Evolutionary conservation across 2,113 vertebrate species (phyloP), one percentile per base, ranked within the genome.

Genomic region (Lagenorhynchus albirostris): DNA sequence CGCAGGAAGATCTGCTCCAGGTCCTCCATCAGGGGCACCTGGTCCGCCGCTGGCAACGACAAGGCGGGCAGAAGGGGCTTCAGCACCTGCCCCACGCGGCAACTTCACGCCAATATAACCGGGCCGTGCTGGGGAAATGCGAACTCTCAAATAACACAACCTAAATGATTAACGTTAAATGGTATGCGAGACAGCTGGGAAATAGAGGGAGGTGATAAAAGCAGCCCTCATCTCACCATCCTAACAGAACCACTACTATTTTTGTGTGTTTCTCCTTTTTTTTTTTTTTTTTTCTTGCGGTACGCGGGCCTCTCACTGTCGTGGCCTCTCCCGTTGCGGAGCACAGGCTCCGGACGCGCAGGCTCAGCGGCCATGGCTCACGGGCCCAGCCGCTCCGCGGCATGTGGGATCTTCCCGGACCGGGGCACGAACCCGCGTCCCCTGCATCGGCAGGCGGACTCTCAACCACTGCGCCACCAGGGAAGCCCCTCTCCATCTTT

Each of bases 1-100:
- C 99, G 99, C 99, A 99, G 99, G 97, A 99, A 99, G 97, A 99
- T 99, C 97, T 99, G 99, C 97, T 99, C 99, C 98, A 99, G 97
- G 97, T 99, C 99, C 96, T 99, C 99, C 96, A 99, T 99, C 96
- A 99, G 98, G 14, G 99, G 99, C 36, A 99, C 99, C 98, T 99
- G 99, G 98, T 99, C 99, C 0, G 99, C 99, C 21, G 99, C 99
- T 99, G 62, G 80, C 73, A 93, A 83, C 1, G 44, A 86, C 47
- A 80, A 1, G 21, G 29, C 0, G 0, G 3, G 29, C 4, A 9
- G 26, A 11, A 29, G 17, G 18, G 11, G n/a, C 31, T 0, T 94
- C 44, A 79, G 83, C 0, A 1, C 7, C 74, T 0, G 18, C 47
- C 47, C 86, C 14, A 10, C 29, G 0, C 2, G 3, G 25, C 8